These are phyloP conservation scores for Lonchura striata DNA, from an alignment of 2,113 vertebrate genomes.

Conservation along the genomic window DNA sequence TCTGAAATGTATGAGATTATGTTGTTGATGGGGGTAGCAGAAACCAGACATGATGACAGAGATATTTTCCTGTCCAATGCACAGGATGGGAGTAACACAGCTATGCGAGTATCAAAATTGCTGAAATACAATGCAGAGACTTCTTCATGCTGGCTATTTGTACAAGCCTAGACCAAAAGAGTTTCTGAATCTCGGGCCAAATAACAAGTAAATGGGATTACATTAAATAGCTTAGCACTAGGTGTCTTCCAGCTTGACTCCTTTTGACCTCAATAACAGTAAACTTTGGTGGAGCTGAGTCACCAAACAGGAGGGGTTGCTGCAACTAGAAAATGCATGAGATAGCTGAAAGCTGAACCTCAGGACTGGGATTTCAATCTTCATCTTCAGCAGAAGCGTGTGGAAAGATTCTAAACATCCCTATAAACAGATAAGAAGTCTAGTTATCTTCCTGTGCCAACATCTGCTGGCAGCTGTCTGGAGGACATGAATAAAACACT, in stretches of 20 bases:
- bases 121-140: neutral
- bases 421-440: neutral
- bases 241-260: neutral
- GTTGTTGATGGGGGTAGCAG: neutral
- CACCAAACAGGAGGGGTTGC: neutral
- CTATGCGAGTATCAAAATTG: neutral
- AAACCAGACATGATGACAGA: neutral
- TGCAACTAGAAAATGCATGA: neutral
- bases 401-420: neutral
- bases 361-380: neutral
- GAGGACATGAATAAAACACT: neutral
- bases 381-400: neutral
- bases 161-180: neutral
- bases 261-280: neutral
- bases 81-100: neutral
- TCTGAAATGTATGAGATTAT: neutral
- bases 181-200: neutral
- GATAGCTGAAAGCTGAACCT: neutral
- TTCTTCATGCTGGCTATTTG: neutral
- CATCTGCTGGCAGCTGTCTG: neutral
- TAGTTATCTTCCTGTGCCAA: neutral
- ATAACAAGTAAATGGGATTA: neutral
- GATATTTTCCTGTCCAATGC: neutral
- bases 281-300: neutral
- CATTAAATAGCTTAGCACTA: neutral